These are phyloP conservation scores for Epinephelus moara DNA, from an alignment of 2,113 vertebrate genomes.

Conservation along the genomic window DNA sequence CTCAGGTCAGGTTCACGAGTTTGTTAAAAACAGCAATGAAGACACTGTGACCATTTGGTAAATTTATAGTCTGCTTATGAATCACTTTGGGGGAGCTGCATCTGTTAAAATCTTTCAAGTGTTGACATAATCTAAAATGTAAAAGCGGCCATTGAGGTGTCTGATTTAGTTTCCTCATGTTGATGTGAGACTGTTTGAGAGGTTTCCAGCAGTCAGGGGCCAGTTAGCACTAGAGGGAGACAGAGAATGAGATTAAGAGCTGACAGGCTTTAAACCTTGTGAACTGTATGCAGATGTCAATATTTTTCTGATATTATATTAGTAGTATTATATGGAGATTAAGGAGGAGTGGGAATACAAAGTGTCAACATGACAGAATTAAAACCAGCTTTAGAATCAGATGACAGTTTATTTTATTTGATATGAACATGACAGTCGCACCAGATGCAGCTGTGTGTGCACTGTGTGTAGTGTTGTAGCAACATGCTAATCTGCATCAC, in stretches of 20 bases:
- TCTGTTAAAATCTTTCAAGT: neutral
- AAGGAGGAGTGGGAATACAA: neutral
- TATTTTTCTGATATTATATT: conserved; percentile 1
- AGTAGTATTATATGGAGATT: neutral
- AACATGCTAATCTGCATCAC: too few relatives aligned
- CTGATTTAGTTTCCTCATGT: neutral
- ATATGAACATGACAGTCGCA: too few relatives aligned
- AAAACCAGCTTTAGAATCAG: neutral
- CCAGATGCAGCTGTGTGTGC: too few relatives aligned
- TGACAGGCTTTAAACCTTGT: neutral
- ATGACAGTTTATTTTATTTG: too few relatives aligned
- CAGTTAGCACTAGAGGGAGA: conserved; percentile 81
- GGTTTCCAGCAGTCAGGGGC: conserved; percentile 2
- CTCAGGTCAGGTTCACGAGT: neutral
- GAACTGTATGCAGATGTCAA: neutral
- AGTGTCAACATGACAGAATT: neutral
- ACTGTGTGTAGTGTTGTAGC: too few relatives aligned
- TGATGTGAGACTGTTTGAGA: neutral
- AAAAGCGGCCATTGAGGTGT: neutral
- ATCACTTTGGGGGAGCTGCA: neutral
- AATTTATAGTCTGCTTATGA: neutral
- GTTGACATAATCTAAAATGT: neutral
- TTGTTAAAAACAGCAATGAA: neutral
- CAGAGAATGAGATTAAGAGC: conserved; percentile 71
- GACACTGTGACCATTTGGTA: neutral